Percentiles rank a stretch among this genome's conserved stretches.
These are phyloP conservation scores for Holothuria scabra DNA, from an alignment of 53 echinoderm and acorn worm genomes.

Conservation along the genomic window DNA sequence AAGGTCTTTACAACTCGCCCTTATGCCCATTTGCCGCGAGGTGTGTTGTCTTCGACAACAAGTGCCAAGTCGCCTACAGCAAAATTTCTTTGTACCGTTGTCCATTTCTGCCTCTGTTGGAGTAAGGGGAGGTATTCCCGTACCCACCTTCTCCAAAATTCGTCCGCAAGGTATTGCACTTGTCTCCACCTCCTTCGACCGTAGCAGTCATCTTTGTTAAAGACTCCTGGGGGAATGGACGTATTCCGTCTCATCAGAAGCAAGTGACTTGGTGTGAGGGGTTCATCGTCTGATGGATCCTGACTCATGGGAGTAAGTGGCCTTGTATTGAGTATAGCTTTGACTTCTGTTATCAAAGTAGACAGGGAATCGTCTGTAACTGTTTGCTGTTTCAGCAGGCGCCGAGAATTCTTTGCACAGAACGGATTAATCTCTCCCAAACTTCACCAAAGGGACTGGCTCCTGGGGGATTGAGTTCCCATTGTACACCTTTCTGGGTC, in stretches of 20 bases:
- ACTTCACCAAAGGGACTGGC: conserved; percentile 66
- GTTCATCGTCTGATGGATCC: conserved; percentile 60
- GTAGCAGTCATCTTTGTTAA: conserved; percentile 55
- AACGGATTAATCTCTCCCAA: conserved; percentile 71
- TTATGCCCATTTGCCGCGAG: conserved; percentile 42
- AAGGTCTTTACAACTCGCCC: conserved; percentile 27
- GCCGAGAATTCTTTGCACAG: conserved; percentile 48
- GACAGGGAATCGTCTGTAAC: conserved; percentile 54
- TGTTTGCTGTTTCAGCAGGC: conserved; percentile 42
- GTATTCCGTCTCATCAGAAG: conserved; percentile 48
- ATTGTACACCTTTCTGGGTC: conserved; percentile 18
- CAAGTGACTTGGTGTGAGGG: conserved; percentile 71
- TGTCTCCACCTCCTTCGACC: conserved; percentile 60
- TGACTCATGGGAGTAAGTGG: conserved; percentile 62
- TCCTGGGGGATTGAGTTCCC: conserved; percentile 61
- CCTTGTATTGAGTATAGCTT: conserved; percentile 66
- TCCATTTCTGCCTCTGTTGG: no score
- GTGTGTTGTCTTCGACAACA: conserved; percentile 45
- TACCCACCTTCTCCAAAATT: no score
- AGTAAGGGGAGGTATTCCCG: conserved; percentile 57
- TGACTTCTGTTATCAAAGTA: conserved; percentile 70
- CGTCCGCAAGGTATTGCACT: no score
- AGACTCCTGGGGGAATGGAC: conserved; percentile 48
- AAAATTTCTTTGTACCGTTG: conserved; percentile 32
- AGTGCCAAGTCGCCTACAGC: conserved; percentile 52